Base-by-base conservation (phyloP, 1,140 invertebrate genomes). In the Drosophila sp. region DNA sequence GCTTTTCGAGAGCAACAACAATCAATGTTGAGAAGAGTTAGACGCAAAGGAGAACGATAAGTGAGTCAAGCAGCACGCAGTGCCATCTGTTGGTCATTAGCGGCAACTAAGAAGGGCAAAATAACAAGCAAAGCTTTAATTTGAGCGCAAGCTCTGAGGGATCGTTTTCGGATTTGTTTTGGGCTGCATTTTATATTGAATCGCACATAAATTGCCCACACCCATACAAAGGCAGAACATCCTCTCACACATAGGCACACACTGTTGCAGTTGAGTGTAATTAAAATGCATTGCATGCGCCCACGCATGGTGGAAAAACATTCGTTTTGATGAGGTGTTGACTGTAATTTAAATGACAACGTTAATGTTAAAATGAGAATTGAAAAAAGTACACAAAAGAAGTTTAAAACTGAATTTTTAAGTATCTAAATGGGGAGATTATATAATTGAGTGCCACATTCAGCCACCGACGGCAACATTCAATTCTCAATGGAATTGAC, bases 401-500 rank as follows among this genome's bases (percentile, higher is more conserved):
- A 11, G 56, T 57, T 32, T 27, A 54, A 79, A 73, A 66, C 56
- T 64, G 82, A 82, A 82, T 82, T 76, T 79, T 18, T 72, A 87
- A 64, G 63, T 53, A 48, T 38, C 27, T 16, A 61, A 71, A 32
- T 63, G 27, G 53, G 21, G 8, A 25, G 36, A 80, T 84, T 84
- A 84, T 84, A 87, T 84, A 84, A 84, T 86, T 67, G 61, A 70
- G 64, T 59, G 40, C 29, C 56, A 32, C 62, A 40, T 56, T 29
- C 45, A 53, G 48, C 16, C 25, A 27, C 56, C 51, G 53, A 38
- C 54, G 50, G 56, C 50, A 48, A 46, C 53, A 56, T 56, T 53
- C 54, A 78, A 61, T 77, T 91, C 90, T 87, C 90, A 89, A 53
- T 91, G 90, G 90, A 91, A 89, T 90, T 72, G 90, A 91, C 90